phyloP scores from a whole-genome alignment of 37 sponge, comb jelly and placozoan species.

The Dysidea cf. avara region DNA sequence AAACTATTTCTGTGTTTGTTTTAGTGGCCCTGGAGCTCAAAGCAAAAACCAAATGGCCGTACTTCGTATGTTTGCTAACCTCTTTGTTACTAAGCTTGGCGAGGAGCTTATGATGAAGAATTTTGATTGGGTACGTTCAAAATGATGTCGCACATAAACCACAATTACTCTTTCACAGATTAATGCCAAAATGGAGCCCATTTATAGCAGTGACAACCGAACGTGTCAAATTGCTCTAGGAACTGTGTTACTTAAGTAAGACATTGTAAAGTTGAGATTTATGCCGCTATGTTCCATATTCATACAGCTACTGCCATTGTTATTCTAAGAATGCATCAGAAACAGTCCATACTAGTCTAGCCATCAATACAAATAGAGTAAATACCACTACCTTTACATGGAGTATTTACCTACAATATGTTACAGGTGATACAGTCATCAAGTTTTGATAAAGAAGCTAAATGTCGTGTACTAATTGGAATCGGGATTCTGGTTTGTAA shows the following conservation, averaged over 20 bases:
- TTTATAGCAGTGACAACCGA: slow-evolving; percentile 15
- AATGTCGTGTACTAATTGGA: slow-evolving; percentile 57
- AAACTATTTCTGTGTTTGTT: not conserved
- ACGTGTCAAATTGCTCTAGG: slow-evolving; percentile 58
- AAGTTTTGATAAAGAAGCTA: slow-evolving; percentile 53
- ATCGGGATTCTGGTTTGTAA: slow-evolving; percentile 61
- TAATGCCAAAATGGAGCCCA: too few species aligned
- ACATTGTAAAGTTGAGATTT: too few species aligned
- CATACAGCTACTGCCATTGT: slow-evolving; percentile 44
- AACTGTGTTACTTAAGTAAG: slow-evolving; percentile 70
- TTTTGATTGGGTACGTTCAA: too few species aligned
- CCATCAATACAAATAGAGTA: not conserved
- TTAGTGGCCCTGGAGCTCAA: slow-evolving; percentile 40
- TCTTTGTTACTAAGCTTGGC: slow-evolving; percentile 34
- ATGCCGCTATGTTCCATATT: not conserved
- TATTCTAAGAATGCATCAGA: slow-evolving; percentile 5
- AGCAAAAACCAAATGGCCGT: slow-evolving; percentile 61
- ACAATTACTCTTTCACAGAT: too few species aligned
- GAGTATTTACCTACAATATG: not conserved
- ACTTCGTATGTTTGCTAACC: slow-evolving; percentile 57
- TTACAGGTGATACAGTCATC: slow-evolving; percentile 47
- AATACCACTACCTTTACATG: not conserved
- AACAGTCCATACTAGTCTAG: slow-evolving; percentile 15
- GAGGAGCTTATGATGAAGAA: slow-evolving; percentile 28
- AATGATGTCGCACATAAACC: too few species aligned